Evolutionary conservation across 2,113 vertebrate species (phyloP).

Genomic region (Aegotheles bennettii): DNA sequence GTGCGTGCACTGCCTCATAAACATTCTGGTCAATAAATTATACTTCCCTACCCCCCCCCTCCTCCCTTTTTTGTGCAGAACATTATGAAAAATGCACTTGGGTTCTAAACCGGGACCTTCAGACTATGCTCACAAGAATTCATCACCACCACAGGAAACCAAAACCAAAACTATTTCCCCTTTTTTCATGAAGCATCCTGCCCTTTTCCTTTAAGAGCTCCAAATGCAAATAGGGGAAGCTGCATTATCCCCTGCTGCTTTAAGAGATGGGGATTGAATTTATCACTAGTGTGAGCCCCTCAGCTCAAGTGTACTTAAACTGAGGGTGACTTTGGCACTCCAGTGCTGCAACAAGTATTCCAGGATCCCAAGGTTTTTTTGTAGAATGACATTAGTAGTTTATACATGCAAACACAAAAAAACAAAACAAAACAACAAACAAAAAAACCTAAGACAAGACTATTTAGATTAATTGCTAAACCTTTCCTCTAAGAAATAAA

Average conservation of each 20-base stretch:
- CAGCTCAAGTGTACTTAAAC: background rate
- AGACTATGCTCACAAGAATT: background rate
- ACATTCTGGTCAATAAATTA: background rate
- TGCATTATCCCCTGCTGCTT: background rate
- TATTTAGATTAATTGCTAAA: background rate
- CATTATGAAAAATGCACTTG: accelerated
- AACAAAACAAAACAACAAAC: no score
- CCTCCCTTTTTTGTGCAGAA: background rate
- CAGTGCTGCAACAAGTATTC: background rate
- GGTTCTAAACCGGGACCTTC: background rate
- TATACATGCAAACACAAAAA: background rate
- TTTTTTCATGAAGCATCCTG: background rate
- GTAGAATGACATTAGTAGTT: background rate
- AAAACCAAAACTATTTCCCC: slow-evolving; percentile 28
- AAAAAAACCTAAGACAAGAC: background rate
- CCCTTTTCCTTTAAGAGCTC: background rate
- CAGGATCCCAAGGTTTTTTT: background rate
- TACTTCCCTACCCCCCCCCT: accelerated
- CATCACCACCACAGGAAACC: background rate
- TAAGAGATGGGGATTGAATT: background rate
- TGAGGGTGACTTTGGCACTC: background rate
- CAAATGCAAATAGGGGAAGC: background rate
- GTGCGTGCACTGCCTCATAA: background rate
- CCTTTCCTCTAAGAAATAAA: slow-evolving; percentile 19
- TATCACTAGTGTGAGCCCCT: background rate